Base-by-base conservation (phyloP, 2,113 vertebrate genomes). In the Xerus inauris region DNA sequence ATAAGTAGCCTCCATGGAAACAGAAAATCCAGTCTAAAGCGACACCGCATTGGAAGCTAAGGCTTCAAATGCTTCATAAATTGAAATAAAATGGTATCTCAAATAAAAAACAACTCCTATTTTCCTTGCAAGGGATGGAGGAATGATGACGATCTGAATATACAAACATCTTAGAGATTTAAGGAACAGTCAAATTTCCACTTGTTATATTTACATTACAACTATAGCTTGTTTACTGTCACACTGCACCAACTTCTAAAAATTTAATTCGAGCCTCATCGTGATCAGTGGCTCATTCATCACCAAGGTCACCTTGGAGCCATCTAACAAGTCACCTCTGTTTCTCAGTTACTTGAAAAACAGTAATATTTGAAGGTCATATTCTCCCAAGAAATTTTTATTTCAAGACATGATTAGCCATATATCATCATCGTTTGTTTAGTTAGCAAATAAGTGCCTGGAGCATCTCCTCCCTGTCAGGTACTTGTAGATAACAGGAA, bases 1-100 rank as follows among this genome's bases (percentile, higher is more conserved):
- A 40, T 87, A 64, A 87, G 35, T 75, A 90, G 16, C 10, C 47
- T 45, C 5, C 75, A 8, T 77, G 42, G n/a, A 84, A 89, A 94
- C 32, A 88, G 35, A 62, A 54, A 45, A 49, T 94, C 71, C 57
- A 51, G 4, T 67, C 59, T 90, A n/a, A 92, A 94, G 8, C 57
- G 17, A 57, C 12, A 94, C 6, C 13, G 47, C 20, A 22, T 65
- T 79, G 22, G 3, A 84, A 84, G 73, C 8, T 13, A 81, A 67
- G 24, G 26, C 6, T 93, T 97, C n/a, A 84, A 5, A 76, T 76
- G 71, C 14, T 14, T 97, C 30, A 89, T 93, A 72, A 80, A 45
- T 59, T 77, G 26, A 6, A 92, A 75, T 83, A 54, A 76, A 82
- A 83, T 59, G 1, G 5, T 6, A 73, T 2, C 10, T 3, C 6